Conservation (phyloP, 2,888 invertebrate genomes). For the Drosophila prostipennis region DNA sequence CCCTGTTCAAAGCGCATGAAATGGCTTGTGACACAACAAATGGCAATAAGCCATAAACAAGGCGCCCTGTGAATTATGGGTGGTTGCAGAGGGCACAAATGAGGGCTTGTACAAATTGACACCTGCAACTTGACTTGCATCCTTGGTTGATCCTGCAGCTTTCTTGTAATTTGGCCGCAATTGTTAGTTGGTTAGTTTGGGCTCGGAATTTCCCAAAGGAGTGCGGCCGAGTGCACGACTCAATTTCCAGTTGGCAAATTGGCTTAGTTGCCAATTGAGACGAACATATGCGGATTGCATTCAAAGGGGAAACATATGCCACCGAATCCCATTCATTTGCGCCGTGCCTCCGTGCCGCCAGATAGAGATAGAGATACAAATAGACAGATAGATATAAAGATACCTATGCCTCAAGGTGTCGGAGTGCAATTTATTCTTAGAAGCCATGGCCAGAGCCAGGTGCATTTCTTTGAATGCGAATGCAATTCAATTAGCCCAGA, state of each 20-base stretch:
- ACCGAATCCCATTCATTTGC: conserved; percentile 42
- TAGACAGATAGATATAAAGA: not conserved
- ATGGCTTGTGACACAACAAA: conserved; percentile 74
- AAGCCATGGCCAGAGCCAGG: conserved; percentile 45
- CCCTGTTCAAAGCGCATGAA: conserved; percentile 54
- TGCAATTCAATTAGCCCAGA: conserved; percentile 69
- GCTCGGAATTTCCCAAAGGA: conserved; percentile 26
- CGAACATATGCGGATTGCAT: conserved; percentile 63
- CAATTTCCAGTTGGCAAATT: conserved; percentile 66
- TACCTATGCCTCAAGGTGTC: conserved; percentile 24
- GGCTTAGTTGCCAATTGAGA: conserved; percentile 56
- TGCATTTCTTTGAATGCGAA: conserved; percentile 63
- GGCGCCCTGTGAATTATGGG: conserved; percentile 18
- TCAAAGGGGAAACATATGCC: conserved; percentile 43
- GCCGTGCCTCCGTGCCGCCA: conserved; percentile 29
- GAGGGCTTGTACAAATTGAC: conserved; percentile 17
- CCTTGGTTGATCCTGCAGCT: conserved; percentile 27
- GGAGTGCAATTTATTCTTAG: conserved; percentile 46
- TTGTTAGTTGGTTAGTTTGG: conserved; percentile 50
- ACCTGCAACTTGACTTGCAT: conserved; percentile 23
- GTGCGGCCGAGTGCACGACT: conserved; percentile 58
- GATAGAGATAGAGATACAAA: not conserved
- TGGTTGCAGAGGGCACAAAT: conserved; percentile 7
- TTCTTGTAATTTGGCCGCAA: conserved; percentile 48
- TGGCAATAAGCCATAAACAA: conserved; percentile 69